Evolutionary conservation across 2,888 invertebrate species (phyloP).

Genomic region (Hypercompe scribonia): DNA sequence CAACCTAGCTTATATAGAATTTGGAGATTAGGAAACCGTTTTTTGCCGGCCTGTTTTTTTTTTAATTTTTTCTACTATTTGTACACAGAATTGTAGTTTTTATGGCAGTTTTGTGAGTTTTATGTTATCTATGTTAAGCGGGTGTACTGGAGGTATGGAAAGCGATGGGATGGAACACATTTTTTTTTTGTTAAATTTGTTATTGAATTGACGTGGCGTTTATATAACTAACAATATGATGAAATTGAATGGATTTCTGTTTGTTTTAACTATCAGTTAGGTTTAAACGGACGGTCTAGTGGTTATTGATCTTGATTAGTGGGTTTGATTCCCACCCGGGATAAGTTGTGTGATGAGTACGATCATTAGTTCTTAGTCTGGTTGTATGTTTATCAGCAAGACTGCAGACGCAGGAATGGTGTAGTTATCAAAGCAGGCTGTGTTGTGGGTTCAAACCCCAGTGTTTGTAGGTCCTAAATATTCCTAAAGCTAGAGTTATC

Average conservation of each 20-base stretch:
- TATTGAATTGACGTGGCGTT: neutral
- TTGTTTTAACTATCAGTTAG: neutral
- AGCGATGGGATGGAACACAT: constrained; percentile 13
- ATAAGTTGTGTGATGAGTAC: neutral
- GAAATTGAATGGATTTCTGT: neutral
- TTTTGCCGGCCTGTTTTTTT: constrained; percentile 56
- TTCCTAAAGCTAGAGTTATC: too few species aligned
- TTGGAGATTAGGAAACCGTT: constrained; percentile 81
- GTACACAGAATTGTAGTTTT: constrained; percentile 29
- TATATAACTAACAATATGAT: neutral
- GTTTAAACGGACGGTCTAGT: neutral
- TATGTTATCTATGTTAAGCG: constrained; percentile 16
- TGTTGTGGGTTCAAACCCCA: too few species aligned
- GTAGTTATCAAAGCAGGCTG: too few species aligned
- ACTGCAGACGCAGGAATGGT: too few species aligned
- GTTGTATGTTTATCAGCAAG: too few species aligned
- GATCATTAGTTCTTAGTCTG: neutral
- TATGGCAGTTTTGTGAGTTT: constrained; percentile 19
- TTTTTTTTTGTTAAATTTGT: neutral
- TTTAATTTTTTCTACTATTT: constrained; percentile 52
- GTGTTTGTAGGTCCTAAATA: too few species aligned
- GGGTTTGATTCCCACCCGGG: neutral
- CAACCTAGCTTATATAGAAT: constrained; percentile 76
- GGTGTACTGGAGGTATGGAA: constrained; percentile 12
- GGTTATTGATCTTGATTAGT: too few species aligned